Conservation (phyloP, 2,113 vertebrate species). For the Cebus imitator region DNA sequence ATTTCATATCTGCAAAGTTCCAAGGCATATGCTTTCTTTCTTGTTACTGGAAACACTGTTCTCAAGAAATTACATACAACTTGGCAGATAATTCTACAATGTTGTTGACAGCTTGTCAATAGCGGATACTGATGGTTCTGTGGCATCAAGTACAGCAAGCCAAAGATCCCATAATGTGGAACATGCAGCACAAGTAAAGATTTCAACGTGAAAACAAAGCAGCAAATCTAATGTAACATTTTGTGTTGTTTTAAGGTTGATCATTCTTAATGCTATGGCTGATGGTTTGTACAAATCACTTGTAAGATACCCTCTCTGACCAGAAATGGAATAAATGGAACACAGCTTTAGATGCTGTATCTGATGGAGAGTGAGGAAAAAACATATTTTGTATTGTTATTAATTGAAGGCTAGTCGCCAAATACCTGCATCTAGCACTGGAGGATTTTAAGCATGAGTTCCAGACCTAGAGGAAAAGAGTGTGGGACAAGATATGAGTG, state of each 20-base stretch:
- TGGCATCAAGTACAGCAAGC: background rate
- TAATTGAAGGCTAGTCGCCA: background rate
- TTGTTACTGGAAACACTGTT: slow-evolving; percentile 19
- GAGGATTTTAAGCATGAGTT: background rate
- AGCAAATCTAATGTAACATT: background rate
- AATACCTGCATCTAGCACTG: background rate
- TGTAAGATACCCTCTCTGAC: background rate
- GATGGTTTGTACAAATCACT: background rate
- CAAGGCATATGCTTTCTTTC: slow-evolving; percentile 40
- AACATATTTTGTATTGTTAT: background rate
- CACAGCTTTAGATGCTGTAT: background rate
- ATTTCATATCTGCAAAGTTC: slow-evolving; percentile 9
- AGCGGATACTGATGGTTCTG: background rate
- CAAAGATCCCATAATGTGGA: background rate
- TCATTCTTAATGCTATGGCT: background rate
- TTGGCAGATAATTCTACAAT: background rate
- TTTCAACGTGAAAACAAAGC: background rate
- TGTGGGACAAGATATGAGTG: background rate
- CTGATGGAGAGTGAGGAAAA: background rate
- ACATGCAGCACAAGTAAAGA: background rate
- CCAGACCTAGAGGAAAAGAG: background rate
- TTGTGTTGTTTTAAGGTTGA: background rate
- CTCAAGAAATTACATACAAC: slow-evolving; percentile 18
- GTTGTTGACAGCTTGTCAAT: slow-evolving; percentile 14
- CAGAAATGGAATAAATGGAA: background rate